phyloP scores from a whole-genome alignment of 2,113 vertebrate species.

The Anser cygnoides region DNA sequence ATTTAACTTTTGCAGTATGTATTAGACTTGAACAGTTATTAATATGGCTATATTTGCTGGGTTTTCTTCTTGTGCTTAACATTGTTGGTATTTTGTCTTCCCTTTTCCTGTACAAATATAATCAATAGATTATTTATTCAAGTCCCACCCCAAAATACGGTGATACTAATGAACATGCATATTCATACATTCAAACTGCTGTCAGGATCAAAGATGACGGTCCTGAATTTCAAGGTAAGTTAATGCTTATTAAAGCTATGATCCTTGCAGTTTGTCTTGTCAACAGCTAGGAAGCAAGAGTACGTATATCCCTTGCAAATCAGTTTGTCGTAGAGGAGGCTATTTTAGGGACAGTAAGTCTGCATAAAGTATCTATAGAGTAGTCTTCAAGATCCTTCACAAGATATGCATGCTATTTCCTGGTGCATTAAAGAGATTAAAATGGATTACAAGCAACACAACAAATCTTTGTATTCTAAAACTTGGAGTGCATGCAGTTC shows the following conservation, averaged over 20 bases:
- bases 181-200: not conserved
- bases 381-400: not conserved
- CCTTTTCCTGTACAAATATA: not conserved
- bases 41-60: not conserved
- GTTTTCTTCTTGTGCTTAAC: not conserved
- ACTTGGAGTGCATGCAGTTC: not conserved
- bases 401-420: constrained; percentile 31
- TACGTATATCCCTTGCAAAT: not conserved
- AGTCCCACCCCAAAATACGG: not conserved
- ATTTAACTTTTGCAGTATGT: not conserved
- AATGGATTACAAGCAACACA: constrained; percentile 13
- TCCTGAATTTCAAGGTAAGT: not conserved
- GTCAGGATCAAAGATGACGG: not conserved
- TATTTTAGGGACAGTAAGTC: not conserved
- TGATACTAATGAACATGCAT: not conserved
- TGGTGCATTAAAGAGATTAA: constrained; percentile 26
- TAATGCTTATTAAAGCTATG: not conserved
- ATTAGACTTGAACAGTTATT: not conserved
- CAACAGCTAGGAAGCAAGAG: not conserved
- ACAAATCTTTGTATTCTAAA: constrained; percentile 31
- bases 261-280: not conserved
- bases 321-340: not conserved
- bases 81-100: not conserved
- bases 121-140: not conserved
- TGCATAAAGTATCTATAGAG: not conserved